Conservation (phyloP, 2,888 invertebrate species). For the Watsonalla binaria region DNA sequence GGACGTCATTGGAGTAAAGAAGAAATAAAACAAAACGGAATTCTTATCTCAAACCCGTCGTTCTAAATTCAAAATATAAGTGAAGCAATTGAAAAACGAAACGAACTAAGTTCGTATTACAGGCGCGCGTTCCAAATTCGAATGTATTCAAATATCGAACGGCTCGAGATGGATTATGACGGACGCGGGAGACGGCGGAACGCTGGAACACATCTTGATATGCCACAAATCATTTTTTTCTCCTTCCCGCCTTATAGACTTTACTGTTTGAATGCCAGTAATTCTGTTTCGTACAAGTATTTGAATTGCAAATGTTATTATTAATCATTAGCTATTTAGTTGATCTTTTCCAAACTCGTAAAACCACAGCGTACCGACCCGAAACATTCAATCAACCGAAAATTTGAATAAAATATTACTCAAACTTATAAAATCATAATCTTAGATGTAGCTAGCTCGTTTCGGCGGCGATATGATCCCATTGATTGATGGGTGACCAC, state of each 20-base stretch:
- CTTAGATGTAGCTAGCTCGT: conserved; percentile 58
- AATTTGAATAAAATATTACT: conserved; percentile 77
- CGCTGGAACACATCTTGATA: conserved; percentile 57
- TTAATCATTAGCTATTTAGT: conserved; percentile 34
- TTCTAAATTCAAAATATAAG: conserved; percentile 75
- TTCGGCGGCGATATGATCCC: conserved; percentile 72
- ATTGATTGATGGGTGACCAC: conserved; percentile 78
- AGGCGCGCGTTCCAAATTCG: conserved; percentile 70
- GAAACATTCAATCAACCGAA: conserved; percentile 70
- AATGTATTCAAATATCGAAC: conserved; percentile 75
- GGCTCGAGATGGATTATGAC: conserved; percentile 66
- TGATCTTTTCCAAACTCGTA: conserved; percentile 31
- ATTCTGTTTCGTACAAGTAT: conserved; percentile 27
- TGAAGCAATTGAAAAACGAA: conserved; percentile 77
- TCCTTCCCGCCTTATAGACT: conserved; percentile 26
- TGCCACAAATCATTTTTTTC: conserved; percentile 41
- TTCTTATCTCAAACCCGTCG: conserved; percentile 59
- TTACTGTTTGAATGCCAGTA: conserved; percentile 22
- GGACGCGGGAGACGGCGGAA: conserved; percentile 44
- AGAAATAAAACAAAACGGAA: conserved; percentile 25
- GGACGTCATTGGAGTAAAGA: conserved; percentile 27
- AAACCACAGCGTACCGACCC: conserved; percentile 45
- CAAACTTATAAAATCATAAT: conserved; percentile 73
- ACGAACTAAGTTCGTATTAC: conserved; percentile 72
- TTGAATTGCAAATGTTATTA: conserved; percentile 55